Conservation (phyloP, 2,113 vertebrate species). For the Neogale vison region DNA sequence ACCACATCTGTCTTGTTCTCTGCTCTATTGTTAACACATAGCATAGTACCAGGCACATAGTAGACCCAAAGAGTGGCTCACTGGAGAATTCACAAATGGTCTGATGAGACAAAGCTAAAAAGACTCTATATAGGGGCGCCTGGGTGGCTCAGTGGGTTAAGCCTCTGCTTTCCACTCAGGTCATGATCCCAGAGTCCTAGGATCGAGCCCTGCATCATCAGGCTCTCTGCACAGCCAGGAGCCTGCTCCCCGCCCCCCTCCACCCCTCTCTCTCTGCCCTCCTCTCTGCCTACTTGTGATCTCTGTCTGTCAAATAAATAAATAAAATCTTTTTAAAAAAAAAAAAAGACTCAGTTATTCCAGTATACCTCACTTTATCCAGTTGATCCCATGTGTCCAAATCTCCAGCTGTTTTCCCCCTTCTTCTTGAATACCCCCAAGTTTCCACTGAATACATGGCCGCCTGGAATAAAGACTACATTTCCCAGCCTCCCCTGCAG, state of each 20-base stretch:
- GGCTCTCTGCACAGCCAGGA: no score
- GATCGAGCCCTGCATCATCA: no score
- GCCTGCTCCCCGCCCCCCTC: no score
- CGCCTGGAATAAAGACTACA: background rate
- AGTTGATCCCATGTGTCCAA: background rate
- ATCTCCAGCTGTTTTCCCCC: background rate
- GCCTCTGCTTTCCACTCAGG: no score
- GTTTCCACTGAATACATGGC: background rate
- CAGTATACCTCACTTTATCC: background rate
- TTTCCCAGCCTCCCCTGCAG: constrained; percentile 37
- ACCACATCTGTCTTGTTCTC: background rate
- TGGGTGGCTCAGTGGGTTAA: no score
- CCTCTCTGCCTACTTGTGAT: no score
- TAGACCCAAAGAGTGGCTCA: background rate
- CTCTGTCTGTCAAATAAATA: no score
- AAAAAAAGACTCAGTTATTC: background rate
- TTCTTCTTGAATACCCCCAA: background rate
- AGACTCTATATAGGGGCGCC: background rate
- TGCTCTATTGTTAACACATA: background rate
- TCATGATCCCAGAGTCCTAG: no score
- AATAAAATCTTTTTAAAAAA: no score
- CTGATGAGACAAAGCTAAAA: background rate
- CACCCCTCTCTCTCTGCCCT: no score
- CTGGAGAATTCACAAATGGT: background rate
- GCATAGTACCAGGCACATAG: background rate